phyloP scores from a whole-genome alignment of 37 sponge, comb jelly and placozoan species.

The Chondrilla cf. caribensis region DNA sequence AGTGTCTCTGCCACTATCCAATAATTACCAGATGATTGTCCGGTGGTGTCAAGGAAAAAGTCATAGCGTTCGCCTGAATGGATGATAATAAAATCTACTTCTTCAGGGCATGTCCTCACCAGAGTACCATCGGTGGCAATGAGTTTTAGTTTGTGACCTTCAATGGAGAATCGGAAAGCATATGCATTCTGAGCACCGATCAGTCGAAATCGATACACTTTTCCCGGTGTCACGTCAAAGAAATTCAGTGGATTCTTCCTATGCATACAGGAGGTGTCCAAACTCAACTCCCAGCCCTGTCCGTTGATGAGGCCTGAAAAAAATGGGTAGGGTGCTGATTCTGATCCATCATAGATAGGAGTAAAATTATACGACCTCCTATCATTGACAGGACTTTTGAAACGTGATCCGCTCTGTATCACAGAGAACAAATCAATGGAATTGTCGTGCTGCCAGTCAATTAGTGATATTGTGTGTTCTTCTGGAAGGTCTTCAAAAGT shows the following conservation, averaged over 20 bases:
- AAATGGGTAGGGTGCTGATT: slow-evolving; percentile 26
- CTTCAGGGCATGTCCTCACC: slow-evolving; percentile 30
- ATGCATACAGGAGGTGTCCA: neutral
- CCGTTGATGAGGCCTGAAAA: slow-evolving; percentile 74
- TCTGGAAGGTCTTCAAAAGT: slow-evolving; percentile 46
- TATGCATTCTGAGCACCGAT: slow-evolving; percentile 64
- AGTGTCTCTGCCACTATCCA: slow-evolving; percentile 68
- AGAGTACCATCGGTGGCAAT: slow-evolving; percentile 71
- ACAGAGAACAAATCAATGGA: slow-evolving; percentile 38
- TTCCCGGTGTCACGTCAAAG: slow-evolving; percentile 42
- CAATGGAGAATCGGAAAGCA: slow-evolving; percentile 63
- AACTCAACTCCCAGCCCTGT: slow-evolving; percentile 30
- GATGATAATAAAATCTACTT: slow-evolving; percentile 62
- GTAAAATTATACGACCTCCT: neutral
- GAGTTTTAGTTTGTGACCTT: slow-evolving; percentile 69
- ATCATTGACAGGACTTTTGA: neutral
- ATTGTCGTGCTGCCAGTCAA: slow-evolving; percentile 69
- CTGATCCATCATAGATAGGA: slow-evolving; percentile 34
- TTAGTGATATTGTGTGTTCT: slow-evolving; percentile 59
- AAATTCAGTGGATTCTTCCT: neutral
- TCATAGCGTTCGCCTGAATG: slow-evolving; percentile 85
- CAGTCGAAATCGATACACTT: slow-evolving; percentile 70
- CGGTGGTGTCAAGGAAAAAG: slow-evolving; percentile 15
- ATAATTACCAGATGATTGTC: slow-evolving; percentile 43
- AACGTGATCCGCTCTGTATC: slow-evolving; percentile 13